Percentiles rank a stretch among this genome's conserved stretches.
phyloP scores from a whole-genome alignment of 2,888 invertebrate genomes.

The Xestia c-nigrum region DNA sequence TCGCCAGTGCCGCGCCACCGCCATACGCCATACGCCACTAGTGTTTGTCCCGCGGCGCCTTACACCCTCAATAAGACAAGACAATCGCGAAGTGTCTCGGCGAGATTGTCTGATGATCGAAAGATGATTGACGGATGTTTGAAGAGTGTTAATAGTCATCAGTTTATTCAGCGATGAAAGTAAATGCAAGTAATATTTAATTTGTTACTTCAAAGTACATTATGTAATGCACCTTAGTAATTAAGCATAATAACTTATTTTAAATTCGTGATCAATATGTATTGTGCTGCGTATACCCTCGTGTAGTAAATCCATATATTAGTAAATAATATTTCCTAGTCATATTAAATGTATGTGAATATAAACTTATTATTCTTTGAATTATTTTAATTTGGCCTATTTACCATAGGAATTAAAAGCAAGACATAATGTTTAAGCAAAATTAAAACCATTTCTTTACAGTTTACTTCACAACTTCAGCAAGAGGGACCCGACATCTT shows the following conservation, averaged over 20 bases:
- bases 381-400: conserved; percentile 15
- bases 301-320: neutral
- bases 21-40: too few species aligned
- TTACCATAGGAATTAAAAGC: neutral
- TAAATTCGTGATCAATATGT: neutral
- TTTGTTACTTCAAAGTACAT: neutral
- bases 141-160: conserved; percentile 30
- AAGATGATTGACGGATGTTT: neutral
- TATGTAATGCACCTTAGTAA: neutral
- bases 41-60: too few species aligned
- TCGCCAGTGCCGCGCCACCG: too few species aligned
- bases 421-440: conserved; percentile 16
- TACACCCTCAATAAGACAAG: neutral
- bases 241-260: neutral
- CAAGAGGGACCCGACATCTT: conserved; percentile 79
- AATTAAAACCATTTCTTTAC: conserved; percentile 65
- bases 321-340: neutral
- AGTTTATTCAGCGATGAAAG: neutral
- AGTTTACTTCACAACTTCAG: conserved; percentile 81
- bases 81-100: neutral
- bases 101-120: neutral
- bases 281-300: neutral
- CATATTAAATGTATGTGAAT: conserved; percentile 14
- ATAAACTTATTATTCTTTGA: conserved; percentile 18
- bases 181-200: neutral